Percentiles rank a stretch among this genome's conserved stretches.
Evolutionary conservation across 2,888 invertebrate species (phyloP).

Genomic region (Schizaphis graminum): DNA sequence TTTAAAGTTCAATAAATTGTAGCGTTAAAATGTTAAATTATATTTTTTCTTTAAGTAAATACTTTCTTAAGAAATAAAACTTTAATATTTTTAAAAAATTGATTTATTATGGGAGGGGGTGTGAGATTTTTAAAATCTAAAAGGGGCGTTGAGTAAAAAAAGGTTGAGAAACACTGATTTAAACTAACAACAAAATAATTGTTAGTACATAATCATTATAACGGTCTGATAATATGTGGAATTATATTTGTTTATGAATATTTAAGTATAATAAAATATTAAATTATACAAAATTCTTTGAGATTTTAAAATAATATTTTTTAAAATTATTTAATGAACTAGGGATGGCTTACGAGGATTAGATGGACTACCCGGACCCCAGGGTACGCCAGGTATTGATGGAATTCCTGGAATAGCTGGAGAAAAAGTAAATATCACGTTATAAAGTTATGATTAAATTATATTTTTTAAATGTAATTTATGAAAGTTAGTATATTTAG

Average conservation of each 20-base stretch:
- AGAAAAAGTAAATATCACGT: conserved; percentile 70
- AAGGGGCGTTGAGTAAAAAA: no score
- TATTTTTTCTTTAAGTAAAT: no score
- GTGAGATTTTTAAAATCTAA: no score
- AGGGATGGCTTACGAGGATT: conserved; percentile 74
- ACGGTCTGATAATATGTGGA: background rate
- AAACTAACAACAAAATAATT: background rate
- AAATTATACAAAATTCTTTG: background rate
- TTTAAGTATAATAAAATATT: background rate
- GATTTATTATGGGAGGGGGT: no score
- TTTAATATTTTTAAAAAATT: no score
- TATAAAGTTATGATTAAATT: background rate
- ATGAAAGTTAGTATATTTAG: background rate
- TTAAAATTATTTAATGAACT: background rate
- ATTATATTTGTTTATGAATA: background rate
- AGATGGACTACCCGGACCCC: conserved; percentile 77
- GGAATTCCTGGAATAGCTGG: conserved; percentile 81
- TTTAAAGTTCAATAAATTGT: no score
- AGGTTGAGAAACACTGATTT: no score
- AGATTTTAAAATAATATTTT: background rate
- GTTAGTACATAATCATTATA: background rate
- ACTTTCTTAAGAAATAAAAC: no score
- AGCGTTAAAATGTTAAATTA: no score
- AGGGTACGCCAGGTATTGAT: conserved; percentile 79
- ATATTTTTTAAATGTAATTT: background rate